Conservation (phyloP, 2,113 vertebrate genomes). For the Charina bottae region DNA sequence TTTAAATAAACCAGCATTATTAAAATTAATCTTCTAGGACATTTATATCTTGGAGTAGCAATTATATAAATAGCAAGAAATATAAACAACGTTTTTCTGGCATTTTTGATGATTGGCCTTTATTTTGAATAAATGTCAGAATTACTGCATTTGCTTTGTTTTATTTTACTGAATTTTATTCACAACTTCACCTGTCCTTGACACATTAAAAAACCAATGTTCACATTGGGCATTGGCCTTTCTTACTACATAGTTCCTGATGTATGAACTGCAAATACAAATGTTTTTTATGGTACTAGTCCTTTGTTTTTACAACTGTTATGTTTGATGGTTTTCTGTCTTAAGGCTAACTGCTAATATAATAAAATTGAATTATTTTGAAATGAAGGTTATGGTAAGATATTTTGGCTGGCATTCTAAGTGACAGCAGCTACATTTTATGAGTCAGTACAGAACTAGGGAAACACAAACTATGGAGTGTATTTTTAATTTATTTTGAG, state of each 20-base stretch:
- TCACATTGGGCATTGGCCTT: neutral
- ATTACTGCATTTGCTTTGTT: neutral
- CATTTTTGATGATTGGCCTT: neutral
- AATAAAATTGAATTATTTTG: slow-evolving; percentile 34
- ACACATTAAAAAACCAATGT: neutral
- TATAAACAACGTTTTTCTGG: neutral
- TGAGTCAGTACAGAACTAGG: neutral
- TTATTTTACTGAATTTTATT: neutral
- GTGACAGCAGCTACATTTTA: slow-evolving; percentile 13
- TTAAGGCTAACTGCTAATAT: slow-evolving; percentile 28
- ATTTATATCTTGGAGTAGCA: neutral
- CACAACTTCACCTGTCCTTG: neutral
- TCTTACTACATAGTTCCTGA: slow-evolving; percentile 16
- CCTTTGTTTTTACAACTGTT: slow-evolving; percentile 9
- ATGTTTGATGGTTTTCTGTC: slow-evolving; percentile 12
- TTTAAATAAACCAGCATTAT: neutral
- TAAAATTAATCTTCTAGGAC: neutral
- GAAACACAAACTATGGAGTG: neutral
- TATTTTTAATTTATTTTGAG: neutral
- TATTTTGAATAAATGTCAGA: neutral
- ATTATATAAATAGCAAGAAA: neutral
- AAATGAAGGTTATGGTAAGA: slow-evolving; percentile 30
- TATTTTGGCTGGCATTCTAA: slow-evolving; percentile 20
- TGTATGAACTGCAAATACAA: slow-evolving; percentile 23
- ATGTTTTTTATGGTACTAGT: slow-evolving; percentile 20